Base-by-base conservation (phyloP, 1,140 invertebrate species). In the Holotrichia oblita region DNA sequence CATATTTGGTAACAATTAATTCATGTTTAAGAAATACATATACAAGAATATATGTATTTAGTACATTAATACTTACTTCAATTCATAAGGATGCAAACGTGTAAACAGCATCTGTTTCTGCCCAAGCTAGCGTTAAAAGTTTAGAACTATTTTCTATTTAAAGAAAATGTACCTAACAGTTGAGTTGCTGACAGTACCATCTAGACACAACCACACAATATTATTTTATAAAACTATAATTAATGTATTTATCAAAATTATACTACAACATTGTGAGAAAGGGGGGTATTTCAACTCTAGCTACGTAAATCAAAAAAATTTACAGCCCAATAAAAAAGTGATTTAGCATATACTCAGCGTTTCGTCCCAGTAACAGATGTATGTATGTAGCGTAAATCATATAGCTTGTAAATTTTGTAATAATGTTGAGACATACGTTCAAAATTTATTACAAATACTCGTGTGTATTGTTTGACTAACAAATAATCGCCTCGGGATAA, bases 271-370 rank as follows among this genome's bases (percentile, higher is more conserved):
- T 9, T 69, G 10, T 69, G 8, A 69, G 14, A 69, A 27, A 0
- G 22, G n/a, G 48, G 6, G 48, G 17, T 14, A n/a, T 69, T 9
- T 69, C 27, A 69, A 69, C 24, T 69, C 7, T 69, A 69, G 61
- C 27, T 69, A 24, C 22, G 27, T 69, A 69, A 27, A 69, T 69
- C 61, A 69, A 69, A 6, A 69, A 22, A 69, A 69, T 69, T 69
- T 69, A 69, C 22, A 27, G 61, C 22, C 61, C 12, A 24, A 69
- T 69, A 69, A 69, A 69, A 24, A 27, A 27, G 22, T 69, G 27
- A 69, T 69, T 69, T 69, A 69, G 10, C 22, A 10, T 69, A 12
- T 20, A 69, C 12, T 69, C 27, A 22, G 17, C 61, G 22, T 4
- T 69, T 69, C 9, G 61, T 69, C 8, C 22, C 22, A 22, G 61